Conservation (phyloP, 2,888 invertebrate genomes). For the Platypus cylindrus region DNA sequence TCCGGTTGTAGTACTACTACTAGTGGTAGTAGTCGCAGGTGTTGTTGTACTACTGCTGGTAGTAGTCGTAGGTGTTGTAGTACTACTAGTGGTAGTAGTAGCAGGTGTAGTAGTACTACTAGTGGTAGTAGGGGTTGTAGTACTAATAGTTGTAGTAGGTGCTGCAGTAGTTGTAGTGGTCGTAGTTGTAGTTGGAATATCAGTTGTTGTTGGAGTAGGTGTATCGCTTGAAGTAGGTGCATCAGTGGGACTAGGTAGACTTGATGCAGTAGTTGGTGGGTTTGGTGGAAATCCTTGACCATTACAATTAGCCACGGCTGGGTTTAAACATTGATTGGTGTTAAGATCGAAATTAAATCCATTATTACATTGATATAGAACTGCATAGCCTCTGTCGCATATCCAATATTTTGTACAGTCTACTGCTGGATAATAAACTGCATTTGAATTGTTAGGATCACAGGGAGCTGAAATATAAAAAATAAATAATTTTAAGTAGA, state of each 20-base stretch:
- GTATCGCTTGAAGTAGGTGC: too few relatives aligned
- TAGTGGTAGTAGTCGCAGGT: background rate
- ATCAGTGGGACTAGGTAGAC: too few relatives aligned
- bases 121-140: background rate
- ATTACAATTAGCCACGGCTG: background rate
- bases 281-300: background rate
- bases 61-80: background rate
- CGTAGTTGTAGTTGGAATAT: background rate
- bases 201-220: background rate
- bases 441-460: background rate
- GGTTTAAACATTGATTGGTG: background rate
- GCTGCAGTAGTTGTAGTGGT: background rate
- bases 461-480: background rate
- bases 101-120: background rate
- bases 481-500: background rate
- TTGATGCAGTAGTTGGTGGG: too few relatives aligned
- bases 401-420: slow-evolving; percentile 1
- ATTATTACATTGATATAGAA: background rate
- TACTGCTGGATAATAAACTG: background rate
- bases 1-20: background rate
- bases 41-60: background rate
- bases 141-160: background rate
- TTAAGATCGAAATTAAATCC: background rate
- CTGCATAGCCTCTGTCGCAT: background rate
- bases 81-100: background rate